phyloP scores from a whole-genome alignment of 2,797 vertebrate species.

The Lithobates pipiens region DNA sequence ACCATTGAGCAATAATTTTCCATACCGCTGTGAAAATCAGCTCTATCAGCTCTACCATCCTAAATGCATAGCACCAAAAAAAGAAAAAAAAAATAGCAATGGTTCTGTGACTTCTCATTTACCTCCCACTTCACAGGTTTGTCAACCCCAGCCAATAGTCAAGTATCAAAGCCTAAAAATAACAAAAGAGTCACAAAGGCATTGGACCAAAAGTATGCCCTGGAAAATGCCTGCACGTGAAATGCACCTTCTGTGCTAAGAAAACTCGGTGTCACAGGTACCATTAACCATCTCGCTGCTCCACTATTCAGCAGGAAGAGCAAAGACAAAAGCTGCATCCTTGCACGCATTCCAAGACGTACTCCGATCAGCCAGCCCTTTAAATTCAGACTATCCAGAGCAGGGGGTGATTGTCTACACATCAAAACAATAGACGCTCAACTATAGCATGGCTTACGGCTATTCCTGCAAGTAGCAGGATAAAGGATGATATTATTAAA shows the following conservation, averaged over 20 bases:
- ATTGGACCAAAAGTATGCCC: background rate
- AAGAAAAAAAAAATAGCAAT: background rate
- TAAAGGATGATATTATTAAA: too few relatives aligned
- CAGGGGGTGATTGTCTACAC: slow-evolving; percentile 3
- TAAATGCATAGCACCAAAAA: background rate
- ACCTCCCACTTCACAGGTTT: slow-evolving; percentile 8
- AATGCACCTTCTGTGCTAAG: background rate
- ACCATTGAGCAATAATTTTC: slow-evolving; percentile 50
- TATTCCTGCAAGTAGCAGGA: background rate
- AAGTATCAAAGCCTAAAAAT: background rate
- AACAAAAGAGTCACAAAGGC: background rate
- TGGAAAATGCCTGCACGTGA: background rate
- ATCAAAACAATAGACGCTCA: background rate
- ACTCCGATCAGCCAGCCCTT: background rate
- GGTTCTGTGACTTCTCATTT: background rate
- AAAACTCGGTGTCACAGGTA: background rate
- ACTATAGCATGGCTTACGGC: background rate
- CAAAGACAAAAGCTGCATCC: background rate
- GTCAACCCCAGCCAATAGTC: background rate
- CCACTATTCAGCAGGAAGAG: background rate
- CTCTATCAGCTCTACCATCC: slow-evolving; percentile 2
- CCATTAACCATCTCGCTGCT: slow-evolving; percentile 22
- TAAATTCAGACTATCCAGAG: background rate
- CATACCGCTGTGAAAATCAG: slow-evolving; percentile 39
- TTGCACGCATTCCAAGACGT: background rate